Evolutionary conservation across 2,888 invertebrate species (phyloP), one percentile per base, ranked within the genome.

Genomic region (Liopterus haemorrhoidalis): DNA sequence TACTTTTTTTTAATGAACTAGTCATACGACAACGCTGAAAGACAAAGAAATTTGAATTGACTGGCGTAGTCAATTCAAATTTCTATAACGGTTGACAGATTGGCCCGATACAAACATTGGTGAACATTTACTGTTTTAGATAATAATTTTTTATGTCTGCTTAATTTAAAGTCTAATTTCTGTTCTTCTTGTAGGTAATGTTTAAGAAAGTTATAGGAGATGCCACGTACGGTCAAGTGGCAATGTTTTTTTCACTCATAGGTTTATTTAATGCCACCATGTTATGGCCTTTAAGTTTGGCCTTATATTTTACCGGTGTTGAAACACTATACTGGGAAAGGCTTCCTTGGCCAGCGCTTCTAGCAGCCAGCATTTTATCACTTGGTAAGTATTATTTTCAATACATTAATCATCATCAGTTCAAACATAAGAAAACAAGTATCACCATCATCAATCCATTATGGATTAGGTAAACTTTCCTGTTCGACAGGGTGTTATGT

Each of bases 151-250:
- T 31, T n/a, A 22, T 22, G 16, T 27, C 22, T 5, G 11, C 54
- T 38, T 12, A 21, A 12, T 22, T 14, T 22, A 22, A 22, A 22
- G 6, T 5, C 30, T 32, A 19, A 35, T 45, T 20, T 27, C 51
- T 50, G n/a, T 49, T 19, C n/a, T 41, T 39, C 15, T n/a, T 55
- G 25, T 63, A 94, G 90, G 94, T 96, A 58, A 77, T 93, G 62
- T 94, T 94, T 71, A 87, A 91, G 62, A 90, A 91, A 71, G 84
- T 93, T 55, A 85, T 95, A 70, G 94, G 94, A 9, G 91, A 92
- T 61, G 90, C 93, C 49, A 89, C 86, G 46, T 83, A 87, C 46
- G 93, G 91, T 3, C 92, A 94, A 70, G 84, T 93, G 42, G 91
- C 95, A 2, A 71, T 96, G 54, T 93, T 95, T 70, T 93, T 95